Percentiles rank a stretch among this genome's conserved stretches.
phyloP scores from a whole-genome alignment of 2,113 vertebrate genomes.

The Proterorhinus semilunaris region DNA sequence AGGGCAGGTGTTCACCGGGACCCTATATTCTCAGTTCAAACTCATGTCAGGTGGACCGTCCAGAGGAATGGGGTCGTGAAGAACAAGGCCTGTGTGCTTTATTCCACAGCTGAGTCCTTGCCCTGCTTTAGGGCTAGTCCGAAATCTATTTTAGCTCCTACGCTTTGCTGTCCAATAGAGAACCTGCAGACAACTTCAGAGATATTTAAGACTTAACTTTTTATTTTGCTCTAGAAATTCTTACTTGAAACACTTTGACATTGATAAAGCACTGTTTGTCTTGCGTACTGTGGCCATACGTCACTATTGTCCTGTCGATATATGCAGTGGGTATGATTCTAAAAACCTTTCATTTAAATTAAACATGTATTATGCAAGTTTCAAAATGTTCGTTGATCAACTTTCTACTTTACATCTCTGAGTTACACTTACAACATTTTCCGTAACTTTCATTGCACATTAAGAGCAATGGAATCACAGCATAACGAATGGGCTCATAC shows the following conservation, averaged over 20 bases:
- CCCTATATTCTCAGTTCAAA: constrained; percentile 21
- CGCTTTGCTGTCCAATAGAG: constrained; percentile 11
- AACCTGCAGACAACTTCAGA: constrained; percentile 5
- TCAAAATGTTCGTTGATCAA: neutral
- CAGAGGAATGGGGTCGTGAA: constrained; percentile 45
- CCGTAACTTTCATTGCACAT: neutral
- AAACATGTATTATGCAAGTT: too few relatives aligned
- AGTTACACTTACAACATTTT: constrained; percentile 2
- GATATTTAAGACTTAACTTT: too few relatives aligned
- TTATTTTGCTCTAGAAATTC: too few relatives aligned
- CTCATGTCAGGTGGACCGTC: constrained; percentile 27
- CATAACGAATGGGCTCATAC: neutral
- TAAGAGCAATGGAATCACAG: neutral
- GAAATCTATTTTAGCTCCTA: constrained; percentile 24
- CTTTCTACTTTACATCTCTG: neutral
- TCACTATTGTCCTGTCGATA: too few relatives aligned
- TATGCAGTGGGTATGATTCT: too few relatives aligned
- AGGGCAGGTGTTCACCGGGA: constrained; percentile 36
- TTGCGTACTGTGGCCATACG: too few relatives aligned
- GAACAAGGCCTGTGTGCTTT: constrained; percentile 53
- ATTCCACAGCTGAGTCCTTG: constrained; percentile 58
- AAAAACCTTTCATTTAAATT: too few relatives aligned
- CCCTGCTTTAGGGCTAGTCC: constrained; percentile 56
- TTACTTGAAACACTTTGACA: too few relatives aligned
- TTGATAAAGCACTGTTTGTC: too few relatives aligned